Base-by-base conservation (phyloP, 2,113 vertebrate species). In the Mormyrus lacerda region DNA sequence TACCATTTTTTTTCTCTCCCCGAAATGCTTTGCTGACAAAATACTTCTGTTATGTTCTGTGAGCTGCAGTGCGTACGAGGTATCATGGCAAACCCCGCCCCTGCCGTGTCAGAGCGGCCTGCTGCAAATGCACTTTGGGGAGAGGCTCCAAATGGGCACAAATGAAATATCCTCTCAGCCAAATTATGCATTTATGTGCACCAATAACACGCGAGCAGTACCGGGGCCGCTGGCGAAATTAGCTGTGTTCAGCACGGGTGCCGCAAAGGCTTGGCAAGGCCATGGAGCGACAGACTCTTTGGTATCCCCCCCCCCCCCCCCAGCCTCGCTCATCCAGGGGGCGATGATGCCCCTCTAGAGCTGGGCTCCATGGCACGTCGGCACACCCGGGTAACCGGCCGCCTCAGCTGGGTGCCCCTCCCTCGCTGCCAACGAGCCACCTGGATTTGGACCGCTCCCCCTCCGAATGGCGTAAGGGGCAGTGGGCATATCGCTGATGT, bases 141-240 rank as follows among this genome's bases (percentile, higher is more conserved):
- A 61, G 55, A 65, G 2, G 21, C 48, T 87, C 87, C 55, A 87
- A 87, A 87, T 87, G 87, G 65, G 39, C 19, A 39, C 87, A 87
- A 87, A 87, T 87, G 87, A 87, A 87, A 87, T 65, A 87, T 87
- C 87, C 35, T 65, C 87, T 87, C 87, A 87, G 87, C 87, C 87
- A 87, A 87, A 87, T 87, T 58, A 61, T 87, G 87, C 87, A 65
- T 87, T 87, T 87, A 87, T 61, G 87, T 44, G 87, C 39, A 87
- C 55, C 87, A 44, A 87, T 87, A 61, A 61, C 87, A 87, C 24
- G 55, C 21, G 53, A 8, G 87, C 21, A 21, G 87, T 31, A 87
- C 19, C 13, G 55, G 35, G 87, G 55, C 55, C 17, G 55, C 55
- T n/a, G 87, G 35, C n/a, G 39, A 45, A 58, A 48, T 61, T 61